phyloP scores from a whole-genome alignment of 2,113 vertebrate genomes.

The Hemicordylus capensis region DNA sequence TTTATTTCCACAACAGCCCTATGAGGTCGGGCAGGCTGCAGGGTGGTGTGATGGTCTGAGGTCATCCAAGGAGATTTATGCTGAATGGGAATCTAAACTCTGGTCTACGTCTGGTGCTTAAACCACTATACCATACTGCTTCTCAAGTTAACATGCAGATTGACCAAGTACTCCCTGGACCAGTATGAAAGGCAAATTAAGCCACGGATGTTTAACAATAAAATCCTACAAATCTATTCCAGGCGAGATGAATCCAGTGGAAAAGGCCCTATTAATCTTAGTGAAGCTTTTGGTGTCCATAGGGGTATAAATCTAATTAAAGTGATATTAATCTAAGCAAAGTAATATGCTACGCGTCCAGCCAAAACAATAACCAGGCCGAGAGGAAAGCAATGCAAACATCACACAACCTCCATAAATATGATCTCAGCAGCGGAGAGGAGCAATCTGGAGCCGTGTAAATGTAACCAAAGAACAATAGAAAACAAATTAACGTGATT shows the following conservation, averaged over 20 bases:
- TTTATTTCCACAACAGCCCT: too few relatives aligned
- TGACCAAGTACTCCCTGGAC: conserved; percentile 28
- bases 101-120: too few relatives aligned
- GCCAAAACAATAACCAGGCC: conserved; percentile 62
- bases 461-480: conserved; percentile 43
- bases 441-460: conserved; percentile 28
- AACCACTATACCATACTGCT: too few relatives aligned
- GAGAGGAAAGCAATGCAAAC: conserved; percentile 67
- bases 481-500: conserved; percentile 62
- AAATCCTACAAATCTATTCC: conserved; percentile 9
- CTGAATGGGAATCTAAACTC: too few relatives aligned
- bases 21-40: too few relatives aligned
- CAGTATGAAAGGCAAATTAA: conserved; percentile 5
- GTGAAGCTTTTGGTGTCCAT: conserved; percentile 52
- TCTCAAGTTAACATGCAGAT: neutral
- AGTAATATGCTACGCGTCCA: conserved; percentile 68
- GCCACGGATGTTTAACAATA: conserved; percentile 39
- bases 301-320: conserved; percentile 76
- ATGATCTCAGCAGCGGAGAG: conserved; percentile 57
- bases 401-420: conserved; percentile 56
- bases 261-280: conserved; percentile 56
- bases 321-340: conserved; percentile 67
- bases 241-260: neutral
- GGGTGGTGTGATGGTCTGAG: too few relatives aligned
- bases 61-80: too few relatives aligned